These are phyloP conservation scores for Orthonevra nobilis DNA, from an alignment of 2,888 invertebrate species.

Conservation along the genomic window DNA sequence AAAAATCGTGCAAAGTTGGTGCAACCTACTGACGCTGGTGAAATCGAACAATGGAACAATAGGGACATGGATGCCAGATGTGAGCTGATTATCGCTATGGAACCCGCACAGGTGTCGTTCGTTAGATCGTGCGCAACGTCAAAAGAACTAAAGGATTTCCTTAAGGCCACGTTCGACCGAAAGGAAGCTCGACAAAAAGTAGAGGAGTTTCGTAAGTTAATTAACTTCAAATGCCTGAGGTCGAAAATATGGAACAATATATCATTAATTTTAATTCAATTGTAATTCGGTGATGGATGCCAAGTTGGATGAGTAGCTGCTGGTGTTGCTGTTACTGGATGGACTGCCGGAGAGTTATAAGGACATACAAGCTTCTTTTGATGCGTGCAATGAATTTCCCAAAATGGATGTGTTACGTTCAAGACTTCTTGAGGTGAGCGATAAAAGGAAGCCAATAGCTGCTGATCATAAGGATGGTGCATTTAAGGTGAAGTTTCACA, in stretches of 20 bases:
- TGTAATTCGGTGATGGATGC: slow-evolving; percentile 36
- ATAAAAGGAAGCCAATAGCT: background rate
- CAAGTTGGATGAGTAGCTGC: slow-evolving; percentile 32
- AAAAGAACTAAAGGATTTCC: slow-evolving; percentile 30
- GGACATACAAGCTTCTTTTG: slow-evolving; percentile 45
- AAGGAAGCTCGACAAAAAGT: slow-evolving; percentile 23
- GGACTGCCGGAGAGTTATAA: slow-evolving; percentile 16
- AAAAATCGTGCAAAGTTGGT: slow-evolving; percentile 3
- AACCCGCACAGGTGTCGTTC: slow-evolving; percentile 11
- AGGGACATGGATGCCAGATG: slow-evolving; percentile 22
- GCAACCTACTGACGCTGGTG: background rate
- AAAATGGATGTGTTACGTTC: slow-evolving; percentile 9
- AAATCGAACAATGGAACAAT: background rate
- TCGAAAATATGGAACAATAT: slow-evolving; percentile 31
- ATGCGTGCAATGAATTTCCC: slow-evolving; percentile 36
- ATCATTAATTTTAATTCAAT: slow-evolving; percentile 30
- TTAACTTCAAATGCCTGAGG: slow-evolving; percentile 35
- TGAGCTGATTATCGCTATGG: slow-evolving; percentile 21
- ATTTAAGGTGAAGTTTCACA: background rate
- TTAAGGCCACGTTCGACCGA: slow-evolving; percentile 6
- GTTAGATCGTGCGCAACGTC: slow-evolving; percentile 14
- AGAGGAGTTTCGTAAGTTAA: slow-evolving; percentile 43
- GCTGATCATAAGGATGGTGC: background rate
- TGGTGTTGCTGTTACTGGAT: slow-evolving; percentile 39
- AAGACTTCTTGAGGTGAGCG: slow-evolving; percentile 18